Evolutionary conservation across 2,888 invertebrate species (phyloP), one percentile per base, ranked within the genome.

Genomic region (Polyploca ridens): DNA sequence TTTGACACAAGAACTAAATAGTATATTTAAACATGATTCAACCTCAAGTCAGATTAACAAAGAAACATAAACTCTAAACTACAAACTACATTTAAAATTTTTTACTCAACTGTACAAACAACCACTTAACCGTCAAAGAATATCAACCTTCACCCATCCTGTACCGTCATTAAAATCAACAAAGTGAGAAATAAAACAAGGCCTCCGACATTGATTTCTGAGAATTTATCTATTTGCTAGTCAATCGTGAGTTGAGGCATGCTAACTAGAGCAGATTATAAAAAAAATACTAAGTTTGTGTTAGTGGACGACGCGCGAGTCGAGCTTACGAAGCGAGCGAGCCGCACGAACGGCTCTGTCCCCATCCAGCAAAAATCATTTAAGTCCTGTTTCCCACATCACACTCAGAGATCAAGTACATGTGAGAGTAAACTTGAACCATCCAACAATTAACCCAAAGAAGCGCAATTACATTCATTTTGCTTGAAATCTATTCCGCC

Each of bases 61-160:
- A 41, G 19, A 7, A 27, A 63, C 63, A 14, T 58, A 63, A 63
- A 62, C 54, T 54, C 49, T 62, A 62, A n/a, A 54, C 62, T 61
- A 61, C 41, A 44, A 61, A 61, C 61, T 61, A 61, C 19, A n/a
- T 61, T 58, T 19, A 63, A 41, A 58, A 19, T 63, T 63, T 35
- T 63, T 57, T 63, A 41, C 19, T 35, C 54, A 35, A 38, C 63
- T 63, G 63, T 63, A 63, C 63, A 63, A 63, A 57, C 58, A 63
- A 63, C 41, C 58, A 10, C 54, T 54, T 62, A 41, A 27, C 16
- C 44, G 13, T 38, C 33, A n/a, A 16, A n/a, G 49, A 62, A 49
- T 33, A 62, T 46, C 44, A 61, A 41, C 61, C 61, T 13, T 44
- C 61, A 61, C 61, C 61, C 44, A n/a, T n/a, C 27, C 61, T 61